A percentile compares a stretch with the other conserved stretches of the same genome.
These are phyloP conservation scores for Lysandra bellargus DNA, from an alignment of 2,888 invertebrate genomes.

Conservation along the genomic window DNA sequence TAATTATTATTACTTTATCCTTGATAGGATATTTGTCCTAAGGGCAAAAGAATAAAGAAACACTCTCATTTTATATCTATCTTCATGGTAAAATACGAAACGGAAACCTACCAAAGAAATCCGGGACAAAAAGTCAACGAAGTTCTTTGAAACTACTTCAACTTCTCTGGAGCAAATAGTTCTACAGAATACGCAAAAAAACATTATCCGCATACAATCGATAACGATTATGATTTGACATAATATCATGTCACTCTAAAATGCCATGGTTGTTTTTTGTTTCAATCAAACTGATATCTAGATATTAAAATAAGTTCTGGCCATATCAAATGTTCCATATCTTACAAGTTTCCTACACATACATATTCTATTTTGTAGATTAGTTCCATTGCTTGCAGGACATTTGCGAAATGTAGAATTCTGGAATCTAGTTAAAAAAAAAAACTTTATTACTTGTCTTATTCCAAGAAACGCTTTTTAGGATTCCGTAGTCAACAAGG, in stretches of 20 bases:
- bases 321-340: background rate
- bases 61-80: no score
- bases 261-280: background rate
- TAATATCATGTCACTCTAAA: background rate
- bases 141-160: background rate
- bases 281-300: background rate
- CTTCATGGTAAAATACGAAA: background rate
- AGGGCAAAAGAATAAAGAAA: no score
- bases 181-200: background rate
- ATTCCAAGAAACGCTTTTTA: no score
- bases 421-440: no score
- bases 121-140: background rate
- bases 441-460: no score
- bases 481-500: no score
- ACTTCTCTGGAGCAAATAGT: background rate
- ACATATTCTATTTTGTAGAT: no score
- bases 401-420: no score
- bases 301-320: background rate
- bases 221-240: background rate
- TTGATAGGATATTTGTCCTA: no score
- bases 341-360: background rate
- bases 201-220: background rate
- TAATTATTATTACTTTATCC: no score
- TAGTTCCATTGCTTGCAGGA: no score
- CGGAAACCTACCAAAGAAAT: background rate